Percentiles rank a stretch among this genome's conserved stretches.
phyloP scores from a whole-genome alignment of 2,113 vertebrate species.

The Oncorhynchus gorbuscha region DNA sequence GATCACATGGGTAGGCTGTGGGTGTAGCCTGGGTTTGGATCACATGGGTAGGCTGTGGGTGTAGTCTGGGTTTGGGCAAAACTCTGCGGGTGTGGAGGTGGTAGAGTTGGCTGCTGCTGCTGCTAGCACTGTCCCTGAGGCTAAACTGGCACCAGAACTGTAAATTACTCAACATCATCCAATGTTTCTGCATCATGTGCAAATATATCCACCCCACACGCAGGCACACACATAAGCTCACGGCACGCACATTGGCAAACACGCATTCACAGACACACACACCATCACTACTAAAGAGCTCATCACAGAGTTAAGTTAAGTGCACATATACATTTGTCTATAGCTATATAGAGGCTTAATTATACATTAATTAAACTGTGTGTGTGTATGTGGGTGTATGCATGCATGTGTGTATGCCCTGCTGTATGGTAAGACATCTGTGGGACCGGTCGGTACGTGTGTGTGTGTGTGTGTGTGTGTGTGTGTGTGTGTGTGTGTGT shows the following conservation, averaged over 20 bases:
- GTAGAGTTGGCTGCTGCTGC: constrained; percentile 36
- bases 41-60: neutral
- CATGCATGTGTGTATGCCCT: neutral
- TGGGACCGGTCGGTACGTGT: too few relatives aligned
- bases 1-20: neutral
- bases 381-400: neutral
- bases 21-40: constrained; percentile 4
- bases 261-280: neutral
- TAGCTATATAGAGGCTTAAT: too few relatives aligned
- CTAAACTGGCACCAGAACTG: constrained; percentile 12
- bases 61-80: neutral
- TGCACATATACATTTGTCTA: too few relatives aligned
- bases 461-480: neutral
- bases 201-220: neutral
- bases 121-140: constrained; percentile 28
- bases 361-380: neutral
- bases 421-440: constrained; percentile 13
- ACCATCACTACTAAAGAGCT: neutral
- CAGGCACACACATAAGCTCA: neutral
- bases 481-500: neutral
- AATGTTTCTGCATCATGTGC: constrained; percentile 18
- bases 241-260: neutral
- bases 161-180: constrained; percentile 24
- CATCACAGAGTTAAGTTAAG: neutral
- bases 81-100: constrained; percentile 42